Base-by-base conservation (phyloP, 2,113 vertebrate genomes). In the Cavia aperea region DNA sequence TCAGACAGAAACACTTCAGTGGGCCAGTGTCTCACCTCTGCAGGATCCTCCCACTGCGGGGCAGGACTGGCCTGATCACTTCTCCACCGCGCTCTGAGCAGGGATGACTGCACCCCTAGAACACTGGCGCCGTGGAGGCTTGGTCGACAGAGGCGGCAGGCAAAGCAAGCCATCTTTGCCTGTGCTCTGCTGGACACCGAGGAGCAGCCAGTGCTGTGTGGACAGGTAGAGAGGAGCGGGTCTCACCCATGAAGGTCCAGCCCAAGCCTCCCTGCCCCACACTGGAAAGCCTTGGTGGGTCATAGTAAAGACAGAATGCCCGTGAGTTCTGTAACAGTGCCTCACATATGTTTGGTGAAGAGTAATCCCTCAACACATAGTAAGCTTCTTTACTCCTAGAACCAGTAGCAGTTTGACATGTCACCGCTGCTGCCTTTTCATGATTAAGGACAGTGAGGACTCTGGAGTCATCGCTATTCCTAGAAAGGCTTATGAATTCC, bases 221-320 rank as follows among this genome's bases (percentile, higher is more conserved):
- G 31, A 49, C 33, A 84, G 91, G 60, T 5, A 29, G 33, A 19
- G 39, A 51, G 19, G 24, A 29, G 62, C 10, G 0, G 36, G 14
- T 16, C 81, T 73, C 56, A 12, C 36, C 39, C 18, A 3, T 3
- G n/a, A 43, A 16, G 21, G 51, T 12, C 75, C 26, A n/a, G 11
- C 6, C 2, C 8, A 23, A 7, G 14, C 14, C 19, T 29, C 36
- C 49, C 9, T 14, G 1, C 5, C 6, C 68, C 2, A 2, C 6
- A 1, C 39, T 78, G 68, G 15, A 33, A 24, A 0, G 21, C 49
- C 33, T 36, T 51, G 1, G 75, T 15, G 1, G 21, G 24, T n/a
- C 14, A 4, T 0, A 14, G 18, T 6, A 0, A 36, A 81, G 51
- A 46, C 1, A 23, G 1, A 5, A 11, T 18, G 68, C 9, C 12